Conservation (phyloP, 2,113 vertebrate genomes). For the Dryoscopus gambensis region DNA sequence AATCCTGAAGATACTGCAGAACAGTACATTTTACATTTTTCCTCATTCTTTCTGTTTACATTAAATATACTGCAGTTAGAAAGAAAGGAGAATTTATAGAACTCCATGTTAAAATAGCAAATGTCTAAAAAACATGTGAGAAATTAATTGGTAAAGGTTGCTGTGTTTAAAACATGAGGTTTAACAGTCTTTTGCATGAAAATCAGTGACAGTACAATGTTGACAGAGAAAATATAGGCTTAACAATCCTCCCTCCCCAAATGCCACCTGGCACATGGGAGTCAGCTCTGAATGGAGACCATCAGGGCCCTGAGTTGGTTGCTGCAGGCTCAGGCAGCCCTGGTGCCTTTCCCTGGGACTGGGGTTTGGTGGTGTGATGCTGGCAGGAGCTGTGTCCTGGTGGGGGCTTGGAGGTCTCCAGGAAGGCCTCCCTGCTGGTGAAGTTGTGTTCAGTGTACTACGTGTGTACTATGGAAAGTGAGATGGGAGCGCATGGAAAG, state of each 20-base stretch:
- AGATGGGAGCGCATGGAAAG: background rate
- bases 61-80: background rate
- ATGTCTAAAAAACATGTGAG: background rate
- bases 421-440: background rate
- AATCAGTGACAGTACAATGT: background rate
- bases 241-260: background rate
- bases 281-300: background rate
- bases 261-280: no score
- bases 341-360: background rate
- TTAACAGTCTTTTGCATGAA: background rate
- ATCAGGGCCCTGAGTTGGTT: fast-evolving
- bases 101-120: background rate
- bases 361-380: background rate
- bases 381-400: background rate
- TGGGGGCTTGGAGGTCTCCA: background rate
- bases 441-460: background rate
- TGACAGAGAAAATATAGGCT: fast-evolving
- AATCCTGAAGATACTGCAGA: background rate
- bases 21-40: background rate
- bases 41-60: background rate
- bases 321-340: background rate
- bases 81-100: background rate
- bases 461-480: fast-evolving
- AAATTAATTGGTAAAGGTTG: background rate
- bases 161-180: background rate